phyloP scores from a whole-genome alignment of 2,113 vertebrate species.

The Hymenochirus boettgeri region DNA sequence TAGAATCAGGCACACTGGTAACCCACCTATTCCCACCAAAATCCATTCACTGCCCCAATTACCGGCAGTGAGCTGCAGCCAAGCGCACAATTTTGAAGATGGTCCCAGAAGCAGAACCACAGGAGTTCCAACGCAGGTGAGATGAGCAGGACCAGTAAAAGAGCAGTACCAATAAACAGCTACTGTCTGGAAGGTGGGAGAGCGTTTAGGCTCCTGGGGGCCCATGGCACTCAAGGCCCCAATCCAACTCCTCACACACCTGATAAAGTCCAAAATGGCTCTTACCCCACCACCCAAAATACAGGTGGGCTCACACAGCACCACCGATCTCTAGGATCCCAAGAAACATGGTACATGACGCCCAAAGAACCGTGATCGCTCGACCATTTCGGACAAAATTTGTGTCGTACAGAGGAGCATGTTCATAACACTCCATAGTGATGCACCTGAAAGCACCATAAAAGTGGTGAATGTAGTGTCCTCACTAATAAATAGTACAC shows the following conservation, averaged over 20 bases:
- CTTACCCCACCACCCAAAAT: conserved; percentile 49
- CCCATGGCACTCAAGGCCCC: conserved; percentile 65
- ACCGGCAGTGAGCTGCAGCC: conserved; percentile 78
- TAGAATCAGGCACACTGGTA: too few species aligned
- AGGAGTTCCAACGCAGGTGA: conserved; percentile 69
- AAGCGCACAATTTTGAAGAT: conserved; percentile 78
- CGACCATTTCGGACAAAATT: conserved; percentile 72
- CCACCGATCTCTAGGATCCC: conserved; percentile 73
- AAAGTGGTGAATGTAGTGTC: too few species aligned
- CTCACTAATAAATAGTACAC: too few species aligned
- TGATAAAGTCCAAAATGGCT: conserved; percentile 73
- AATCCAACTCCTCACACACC: conserved; percentile 68
- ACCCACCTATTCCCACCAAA: background rate
- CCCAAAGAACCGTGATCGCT: conserved; percentile 73
- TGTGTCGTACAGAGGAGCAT: conserved; percentile 70
- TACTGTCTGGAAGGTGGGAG: conserved; percentile 71
- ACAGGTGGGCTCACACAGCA: conserved; percentile 75
- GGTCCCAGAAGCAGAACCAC: conserved; percentile 68
- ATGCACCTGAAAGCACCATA: background rate
- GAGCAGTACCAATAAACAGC: conserved; percentile 70
- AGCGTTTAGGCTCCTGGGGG: conserved; percentile 64
- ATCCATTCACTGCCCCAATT: conserved; percentile 9
- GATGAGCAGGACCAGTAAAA: conserved; percentile 70
- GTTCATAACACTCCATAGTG: conserved; percentile 53
- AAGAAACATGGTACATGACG: conserved; percentile 71